These are phyloP conservation scores for Pseudorhiza aurosa DNA, from an alignment of 30 jellyfish, hydroid and myxozoan genomes.

Conservation along the genomic window DNA sequence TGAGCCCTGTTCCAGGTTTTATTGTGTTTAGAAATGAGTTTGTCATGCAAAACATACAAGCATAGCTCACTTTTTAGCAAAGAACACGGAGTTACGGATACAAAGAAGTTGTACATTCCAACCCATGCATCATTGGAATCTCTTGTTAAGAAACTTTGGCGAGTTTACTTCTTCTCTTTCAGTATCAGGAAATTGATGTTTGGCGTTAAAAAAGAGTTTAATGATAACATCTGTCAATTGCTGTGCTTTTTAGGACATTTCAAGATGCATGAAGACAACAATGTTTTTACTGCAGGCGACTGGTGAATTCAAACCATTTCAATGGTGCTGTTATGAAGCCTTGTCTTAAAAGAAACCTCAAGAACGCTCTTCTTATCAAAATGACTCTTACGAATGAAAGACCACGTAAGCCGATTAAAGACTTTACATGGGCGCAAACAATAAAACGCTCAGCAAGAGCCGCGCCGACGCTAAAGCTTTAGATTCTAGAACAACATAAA, in stretches of 20 bases:
- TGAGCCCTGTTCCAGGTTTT: no score
- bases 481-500: slow-evolving; percentile 49
- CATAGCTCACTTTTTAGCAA: no score
- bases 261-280: slow-evolving; percentile 26
- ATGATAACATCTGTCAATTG: slow-evolving; percentile 53
- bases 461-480: slow-evolving; percentile 75
- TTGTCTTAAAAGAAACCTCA: slow-evolving; percentile 62
- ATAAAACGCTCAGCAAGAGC: slow-evolving; percentile 61
- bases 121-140: no score
- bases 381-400: slow-evolving; percentile 45
- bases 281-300: slow-evolving; percentile 30
- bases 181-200: slow-evolving; percentile 42
- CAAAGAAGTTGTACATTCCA: no score
- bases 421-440: slow-evolving; percentile 50
- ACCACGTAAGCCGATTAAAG: slow-evolving; percentile 56
- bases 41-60: no score
- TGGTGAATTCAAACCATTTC: slow-evolving; percentile 40
- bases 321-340: slow-evolving; percentile 41
- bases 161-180: no score
- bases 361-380: slow-evolving; percentile 56
- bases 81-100: no score
- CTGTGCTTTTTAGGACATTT: slow-evolving; percentile 53
- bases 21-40: no score
- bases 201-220: slow-evolving; percentile 21
- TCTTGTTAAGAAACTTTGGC: no score